Base-by-base conservation (phyloP, 2,113 vertebrate species). In the Poeciliopsis occidentalis region DNA sequence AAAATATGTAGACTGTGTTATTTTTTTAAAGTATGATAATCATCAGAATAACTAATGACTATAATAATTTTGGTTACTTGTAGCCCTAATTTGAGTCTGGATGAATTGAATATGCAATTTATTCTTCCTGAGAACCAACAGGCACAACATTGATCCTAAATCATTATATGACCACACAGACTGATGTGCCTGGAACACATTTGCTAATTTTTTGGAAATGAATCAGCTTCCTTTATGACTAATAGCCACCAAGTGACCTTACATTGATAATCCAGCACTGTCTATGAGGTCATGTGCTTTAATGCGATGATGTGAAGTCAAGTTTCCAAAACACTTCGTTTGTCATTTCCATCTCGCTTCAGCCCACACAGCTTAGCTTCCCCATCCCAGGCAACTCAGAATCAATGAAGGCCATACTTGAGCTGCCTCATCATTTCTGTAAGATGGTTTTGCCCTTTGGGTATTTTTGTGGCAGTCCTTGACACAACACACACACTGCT, bases 351-450 rank as follows among this genome's bases (percentile, higher is more conserved):
- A 27, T 26, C n/a, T 27, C 17, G 12, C 12, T n/a, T 13, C 31
- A 64, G 63, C 22, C 31, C 12, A 24, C 61, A 65, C 27, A 39
- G 39, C 22, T 70, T n/a, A 34, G 4, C 47, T 34, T 54, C 26
- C 67, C 37, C 32, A 69, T 71, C 13, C 27, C 19, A 17, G 30
- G 19, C 15, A 62, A 4, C 13, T 66, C 22, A 17, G 17, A 61
- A 68, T 27, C 24, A 39, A 0, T 68, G 24, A 34, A 73, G 72
- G 60, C 63, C 65, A 73, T 24, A 73, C 65, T 62, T 26, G 37
- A 51, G 60, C 34, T 63, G 69, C 31, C 64, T 39, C 67, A 73
- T 67, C 24, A 30, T 47, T 19, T 61, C 0, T 68, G 37, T 79
- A 66, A 70, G 17, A 13, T 3, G 13, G 62, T 44, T 75, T 75